phyloP scores from a whole-genome alignment of 2,797 vertebrate genomes.

The Phyllotis vaccarum region DNA sequence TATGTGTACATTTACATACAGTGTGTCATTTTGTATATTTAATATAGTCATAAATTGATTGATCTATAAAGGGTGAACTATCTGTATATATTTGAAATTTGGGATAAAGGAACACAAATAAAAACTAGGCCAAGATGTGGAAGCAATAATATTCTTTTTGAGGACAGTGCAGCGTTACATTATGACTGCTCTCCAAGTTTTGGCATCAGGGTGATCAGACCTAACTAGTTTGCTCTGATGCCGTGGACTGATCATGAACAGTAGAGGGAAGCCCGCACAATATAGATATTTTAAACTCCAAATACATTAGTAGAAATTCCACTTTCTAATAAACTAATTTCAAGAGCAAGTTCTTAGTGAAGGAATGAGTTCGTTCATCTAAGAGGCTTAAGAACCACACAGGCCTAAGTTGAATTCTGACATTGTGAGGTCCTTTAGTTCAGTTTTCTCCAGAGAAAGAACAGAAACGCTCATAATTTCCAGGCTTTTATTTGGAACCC shows the following conservation, averaged over 20 bases:
- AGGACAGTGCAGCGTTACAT: neutral
- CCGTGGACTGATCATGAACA: neutral
- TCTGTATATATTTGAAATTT: neutral
- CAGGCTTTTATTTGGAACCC: neutral
- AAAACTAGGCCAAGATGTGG: neutral
- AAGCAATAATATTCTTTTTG: neutral
- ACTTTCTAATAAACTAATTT: neutral
- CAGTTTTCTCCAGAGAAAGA: neutral
- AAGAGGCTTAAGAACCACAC: neutral
- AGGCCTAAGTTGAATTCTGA: neutral
- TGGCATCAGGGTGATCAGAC: neutral
- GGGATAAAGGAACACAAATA: neutral
- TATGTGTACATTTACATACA: neutral
- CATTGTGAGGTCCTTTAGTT: neutral
- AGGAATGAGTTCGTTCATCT: neutral
- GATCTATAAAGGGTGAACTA: neutral
- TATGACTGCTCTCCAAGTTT: neutral
- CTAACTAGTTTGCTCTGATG: neutral
- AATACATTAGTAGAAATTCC: neutral
- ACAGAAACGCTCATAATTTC: neutral
- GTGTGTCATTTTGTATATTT: neutral
- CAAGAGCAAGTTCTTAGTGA: neutral
- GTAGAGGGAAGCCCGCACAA: neutral
- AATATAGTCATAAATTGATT: neutral
- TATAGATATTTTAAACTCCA: neutral